Percentiles rank a stretch among this genome's conserved stretches.
Evolutionary conservation across 1,140 invertebrate genomes (phyloP).

Genomic region (Stegodyphus dumicola): DNA sequence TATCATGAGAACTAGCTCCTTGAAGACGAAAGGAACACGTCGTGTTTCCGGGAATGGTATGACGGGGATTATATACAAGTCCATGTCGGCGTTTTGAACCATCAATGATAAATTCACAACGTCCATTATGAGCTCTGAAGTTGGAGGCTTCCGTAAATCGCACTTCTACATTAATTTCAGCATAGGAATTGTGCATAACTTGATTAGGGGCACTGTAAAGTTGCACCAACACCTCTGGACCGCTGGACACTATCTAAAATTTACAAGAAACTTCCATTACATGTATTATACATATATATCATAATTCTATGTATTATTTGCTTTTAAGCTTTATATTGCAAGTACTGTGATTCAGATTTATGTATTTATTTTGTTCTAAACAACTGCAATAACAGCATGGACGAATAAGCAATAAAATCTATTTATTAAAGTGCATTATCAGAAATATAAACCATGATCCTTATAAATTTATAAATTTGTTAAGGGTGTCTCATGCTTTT

Average conservation of each 20-base stretch:
- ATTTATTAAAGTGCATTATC: no score
- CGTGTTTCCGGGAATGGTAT: slow-evolving; percentile 85
- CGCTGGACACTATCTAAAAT: slow-evolving; percentile 76
- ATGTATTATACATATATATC: neutral
- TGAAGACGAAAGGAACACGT: slow-evolving; percentile 88
- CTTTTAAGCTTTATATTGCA: neutral
- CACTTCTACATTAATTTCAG: slow-evolving; percentile 88
- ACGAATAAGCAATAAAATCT: no score
- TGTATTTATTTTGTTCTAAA: neutral
- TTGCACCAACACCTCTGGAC: slow-evolving; percentile 86
- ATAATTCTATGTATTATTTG: neutral
- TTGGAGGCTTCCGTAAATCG: slow-evolving; percentile 75
- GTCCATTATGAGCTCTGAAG: slow-evolving; percentile 75
- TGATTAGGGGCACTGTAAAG: slow-evolving; percentile 91
- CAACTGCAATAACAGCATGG: no score
- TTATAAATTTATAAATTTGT: no score
- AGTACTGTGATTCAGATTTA: neutral
- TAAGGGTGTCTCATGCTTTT: no score
- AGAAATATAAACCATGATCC: no score
- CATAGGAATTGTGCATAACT: slow-evolving; percentile 77
- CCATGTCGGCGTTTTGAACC: slow-evolving; percentile 80
- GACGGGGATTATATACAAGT: slow-evolving; percentile 80
- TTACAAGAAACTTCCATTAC: neutral
- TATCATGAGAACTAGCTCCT: slow-evolving; percentile 77
- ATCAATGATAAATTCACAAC: slow-evolving; percentile 87